Conservation (phyloP, 2,113 vertebrate species). For the Tamias sibiricus region DNA sequence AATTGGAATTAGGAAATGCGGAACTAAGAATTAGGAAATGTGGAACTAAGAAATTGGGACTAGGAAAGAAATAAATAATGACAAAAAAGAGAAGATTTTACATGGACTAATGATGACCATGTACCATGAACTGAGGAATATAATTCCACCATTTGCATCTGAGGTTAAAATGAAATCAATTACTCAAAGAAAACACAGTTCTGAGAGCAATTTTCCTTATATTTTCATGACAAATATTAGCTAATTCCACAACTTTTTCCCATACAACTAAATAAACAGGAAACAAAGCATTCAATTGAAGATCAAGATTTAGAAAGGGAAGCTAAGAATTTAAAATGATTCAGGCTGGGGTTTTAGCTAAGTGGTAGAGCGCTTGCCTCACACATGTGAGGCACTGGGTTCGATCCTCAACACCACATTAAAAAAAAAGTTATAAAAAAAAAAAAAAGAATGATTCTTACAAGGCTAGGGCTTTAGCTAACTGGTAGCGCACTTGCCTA, state of each 20-base stretch:
- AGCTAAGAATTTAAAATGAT: not conserved
- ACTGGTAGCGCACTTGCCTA: too few relatives aligned
- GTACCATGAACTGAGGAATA: not conserved
- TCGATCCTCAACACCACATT: too few relatives aligned
- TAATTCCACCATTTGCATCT: not conserved
- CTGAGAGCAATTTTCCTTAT: not conserved
- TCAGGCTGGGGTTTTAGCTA: too few relatives aligned
- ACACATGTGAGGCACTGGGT: too few relatives aligned
- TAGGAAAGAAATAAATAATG: not conserved
- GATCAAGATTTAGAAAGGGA: not conserved
- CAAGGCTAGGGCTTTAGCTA: too few relatives aligned
- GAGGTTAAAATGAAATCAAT: not conserved
- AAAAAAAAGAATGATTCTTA: too few relatives aligned
- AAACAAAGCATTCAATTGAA: not conserved
- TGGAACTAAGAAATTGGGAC: not conserved
- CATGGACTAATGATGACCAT: not conserved
- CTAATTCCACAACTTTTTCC: not conserved
- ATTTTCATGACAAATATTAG: not conserved
- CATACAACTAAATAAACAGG: not conserved
- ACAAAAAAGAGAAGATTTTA: not conserved
- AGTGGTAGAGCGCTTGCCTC: too few relatives aligned
- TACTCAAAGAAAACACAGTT: not conserved
- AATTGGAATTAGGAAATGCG: not conserved
- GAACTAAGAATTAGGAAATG: too few relatives aligned
- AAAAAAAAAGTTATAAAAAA: too few relatives aligned